phyloP scores from a whole-genome alignment of 2,113 vertebrate genomes.

The Rhinoderma darwinii region DNA sequence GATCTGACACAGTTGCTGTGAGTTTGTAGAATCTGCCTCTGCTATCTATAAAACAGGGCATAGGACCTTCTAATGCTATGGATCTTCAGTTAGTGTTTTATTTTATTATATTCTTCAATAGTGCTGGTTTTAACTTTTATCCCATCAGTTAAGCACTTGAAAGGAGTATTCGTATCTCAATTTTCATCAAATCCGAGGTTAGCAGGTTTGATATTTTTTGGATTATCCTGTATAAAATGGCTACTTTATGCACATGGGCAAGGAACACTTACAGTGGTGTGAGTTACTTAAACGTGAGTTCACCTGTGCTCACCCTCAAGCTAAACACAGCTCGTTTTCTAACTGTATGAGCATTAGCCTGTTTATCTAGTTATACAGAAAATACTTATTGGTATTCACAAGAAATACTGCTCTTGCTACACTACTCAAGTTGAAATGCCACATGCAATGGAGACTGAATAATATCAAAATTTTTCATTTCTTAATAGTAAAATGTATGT shows the following conservation, averaged over 20 bases:
- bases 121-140: no score
- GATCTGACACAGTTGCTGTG: neutral
- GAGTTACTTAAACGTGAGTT: neutral
- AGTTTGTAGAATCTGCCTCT: neutral
- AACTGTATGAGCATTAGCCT: neutral
- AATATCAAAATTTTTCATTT: neutral
- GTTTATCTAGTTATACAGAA: neutral
- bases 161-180: neutral
- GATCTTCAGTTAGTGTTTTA: neutral
- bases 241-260: neutral
- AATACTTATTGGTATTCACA: neutral
- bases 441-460: neutral
- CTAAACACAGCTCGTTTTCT: neutral
- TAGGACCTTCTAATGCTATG: neutral
- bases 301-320: neutral
- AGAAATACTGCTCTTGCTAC: neutral
- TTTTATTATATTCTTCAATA: neutral
- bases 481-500: neutral
- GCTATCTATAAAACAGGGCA: no score
- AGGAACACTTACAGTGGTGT: neutral
- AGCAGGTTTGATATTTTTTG: neutral
- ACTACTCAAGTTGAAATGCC: neutral
- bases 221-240: neutral
- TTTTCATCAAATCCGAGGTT: neutral
- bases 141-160: no score